Evolutionary conservation across 2,113 vertebrate species (phyloP).

Genomic region (Odobenus rosmarus): DNA sequence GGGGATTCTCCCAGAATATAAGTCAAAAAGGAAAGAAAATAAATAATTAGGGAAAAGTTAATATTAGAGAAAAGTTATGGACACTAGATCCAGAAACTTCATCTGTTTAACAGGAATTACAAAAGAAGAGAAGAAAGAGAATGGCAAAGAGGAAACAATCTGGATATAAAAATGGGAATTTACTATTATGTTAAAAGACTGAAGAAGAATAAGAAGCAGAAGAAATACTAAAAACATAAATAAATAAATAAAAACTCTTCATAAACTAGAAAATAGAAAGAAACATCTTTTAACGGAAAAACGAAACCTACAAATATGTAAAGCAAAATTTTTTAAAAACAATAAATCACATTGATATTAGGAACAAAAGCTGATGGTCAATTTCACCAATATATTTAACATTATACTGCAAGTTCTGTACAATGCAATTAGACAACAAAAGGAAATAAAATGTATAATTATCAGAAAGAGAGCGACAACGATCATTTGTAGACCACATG

Average conservation of each 20-base stretch:
- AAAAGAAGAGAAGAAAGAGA: conserved; percentile 28
- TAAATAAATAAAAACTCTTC: not conserved
- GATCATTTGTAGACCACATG: not conserved
- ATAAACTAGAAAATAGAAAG: not conserved
- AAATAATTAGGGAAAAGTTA: not conserved
- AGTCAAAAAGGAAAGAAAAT: conserved; percentile 29
- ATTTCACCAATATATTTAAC: conserved; percentile 16
- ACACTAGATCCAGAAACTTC: not conserved
- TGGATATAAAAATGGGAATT: not conserved
- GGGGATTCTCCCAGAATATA: not conserved
- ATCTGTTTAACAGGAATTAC: not conserved
- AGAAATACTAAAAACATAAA: not conserved
- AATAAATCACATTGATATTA: not conserved
- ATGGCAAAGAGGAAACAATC: not conserved
- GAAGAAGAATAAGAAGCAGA: not conserved
- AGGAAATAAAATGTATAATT: not conserved
- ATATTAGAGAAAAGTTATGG: not conserved
- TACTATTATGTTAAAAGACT: not conserved
- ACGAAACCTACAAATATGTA: not conserved
- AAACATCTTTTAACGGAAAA: not conserved
- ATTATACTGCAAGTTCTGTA: not conserved
- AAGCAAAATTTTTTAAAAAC: not conserved
- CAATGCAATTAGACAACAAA: not conserved
- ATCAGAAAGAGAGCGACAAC: not conserved
- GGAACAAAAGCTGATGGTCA: not conserved